Evolutionary conservation across 1,140 invertebrate genomes (phyloP), one percentile per base, ranked within the genome.

Genomic region (Carcinoscorpius rotundicauda): DNA sequence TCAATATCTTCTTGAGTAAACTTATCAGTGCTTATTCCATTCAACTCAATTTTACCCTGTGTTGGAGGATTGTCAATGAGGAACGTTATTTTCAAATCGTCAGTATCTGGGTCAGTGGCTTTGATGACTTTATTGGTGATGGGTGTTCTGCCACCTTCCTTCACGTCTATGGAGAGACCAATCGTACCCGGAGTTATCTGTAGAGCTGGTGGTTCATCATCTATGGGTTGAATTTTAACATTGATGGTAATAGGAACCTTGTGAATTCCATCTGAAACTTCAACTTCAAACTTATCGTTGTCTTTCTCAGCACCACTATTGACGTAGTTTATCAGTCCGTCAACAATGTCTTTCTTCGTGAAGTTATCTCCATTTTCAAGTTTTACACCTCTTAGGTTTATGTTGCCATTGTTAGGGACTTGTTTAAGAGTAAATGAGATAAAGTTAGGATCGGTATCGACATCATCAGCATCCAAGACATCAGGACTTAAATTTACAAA

Each of bases 211-310:
- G 72, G 68, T 64, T 78, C 74, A 62, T 78, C 76, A 64, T 78
- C 78, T 10, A 75, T 71, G 49, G 70, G 69, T 52, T 72, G 69
- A 51, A 80, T 75, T 3, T 64, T 70, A 5, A 79, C 70, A 51
- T 73, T 72, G 49, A 80, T 66, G 5, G 66, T 72, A 8, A 73
- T 68, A 5, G 76, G 75, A 48, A 79, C 73, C 62, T 71, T 71
- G 66, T 79, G 78, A 50, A 74, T 67, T 4, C 77, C 76, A 72
- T 79, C 79, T 49, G 78, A 74, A 0, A 79, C 73, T 65, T 78
- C 75, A 4, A 78, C 51, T 11, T 62, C 65, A 58, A 79, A 74
- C 4, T 63, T 68, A 64, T 80, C 78, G 10, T 69, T 67, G 4
- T 71, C 69, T 8, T 66, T 63, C 62, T 78, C 74, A n/a, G 71